A percentile compares a stretch with the other conserved stretches of the same genome.
phyloP scores from a whole-genome alignment of 2,888 invertebrate species.

The Ommatoiulus sabulosus region DNA sequence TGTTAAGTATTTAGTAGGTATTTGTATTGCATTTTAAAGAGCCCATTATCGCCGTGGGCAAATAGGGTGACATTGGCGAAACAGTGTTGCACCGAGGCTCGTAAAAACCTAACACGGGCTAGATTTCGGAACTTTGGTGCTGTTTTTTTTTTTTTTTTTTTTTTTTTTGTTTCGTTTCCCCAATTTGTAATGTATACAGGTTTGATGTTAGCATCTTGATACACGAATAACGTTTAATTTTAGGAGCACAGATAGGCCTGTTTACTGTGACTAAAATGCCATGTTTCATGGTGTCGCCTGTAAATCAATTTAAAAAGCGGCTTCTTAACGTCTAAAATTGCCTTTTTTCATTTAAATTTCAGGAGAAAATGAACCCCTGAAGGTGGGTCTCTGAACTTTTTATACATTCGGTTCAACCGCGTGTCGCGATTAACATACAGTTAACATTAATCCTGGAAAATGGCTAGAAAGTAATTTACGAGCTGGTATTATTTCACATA shows the following conservation, averaged over 20 bases:
- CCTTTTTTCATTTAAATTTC: constrained; percentile 24
- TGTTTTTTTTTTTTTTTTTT: too few relatives aligned
- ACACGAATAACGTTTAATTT: constrained; percentile 31
- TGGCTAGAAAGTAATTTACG: neutral
- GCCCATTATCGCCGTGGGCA: neutral
- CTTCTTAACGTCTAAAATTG: neutral
- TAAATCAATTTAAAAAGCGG: constrained; percentile 40
- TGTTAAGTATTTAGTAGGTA: constrained; percentile 32
- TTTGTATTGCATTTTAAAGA: constrained; percentile 33
- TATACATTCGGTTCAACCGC: neutral
- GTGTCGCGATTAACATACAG: neutral
- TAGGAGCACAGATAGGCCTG: neutral
- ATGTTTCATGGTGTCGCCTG: constrained; percentile 24
- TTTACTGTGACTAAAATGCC: neutral
- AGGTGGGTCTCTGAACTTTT: constrained; percentile 34
- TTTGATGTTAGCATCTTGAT: constrained; percentile 7
- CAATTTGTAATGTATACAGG: constrained; percentile 30
- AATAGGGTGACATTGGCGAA: constrained; percentile 2
- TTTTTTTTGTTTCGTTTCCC: too few relatives aligned
- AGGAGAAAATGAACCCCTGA: neutral
- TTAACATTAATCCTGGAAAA: constrained; percentile 7
- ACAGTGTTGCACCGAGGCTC: constrained; percentile 33
- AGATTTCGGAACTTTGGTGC: neutral
- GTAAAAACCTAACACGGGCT: neutral
- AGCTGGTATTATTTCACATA: neutral